Base-by-base conservation (phyloP, 2,797 vertebrate genomes). In the Alouatta caraya region DNA sequence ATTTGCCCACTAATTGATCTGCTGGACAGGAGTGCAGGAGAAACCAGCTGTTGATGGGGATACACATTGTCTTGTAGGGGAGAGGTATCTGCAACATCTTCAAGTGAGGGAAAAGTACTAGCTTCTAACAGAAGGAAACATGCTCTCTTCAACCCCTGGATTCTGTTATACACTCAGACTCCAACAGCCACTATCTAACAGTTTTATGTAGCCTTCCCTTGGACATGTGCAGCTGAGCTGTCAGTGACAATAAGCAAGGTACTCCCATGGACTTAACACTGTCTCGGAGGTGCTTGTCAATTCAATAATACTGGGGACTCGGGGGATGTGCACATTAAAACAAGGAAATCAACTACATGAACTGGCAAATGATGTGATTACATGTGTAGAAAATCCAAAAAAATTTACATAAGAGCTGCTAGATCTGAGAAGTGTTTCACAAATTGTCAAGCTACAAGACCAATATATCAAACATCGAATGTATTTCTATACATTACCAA, bases 1-100 rank as follows among this genome's bases (percentile, higher is more conserved):
- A 13, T 81, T 55, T 57, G 24, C 50, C 33, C 22, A 17, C 12
- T 81, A 15, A 52, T 10, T 14, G 11, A 37, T 28, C n/a, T 55
- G 50, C 26, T 39, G 22, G 50, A 5, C 50, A 10, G 79, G 4
- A 55, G 33, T 39, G 50, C 1, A 55, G n/a, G 13, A 28, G 13
- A 22, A 24, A 39, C 24, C 2, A 0, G 48, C 11, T 13, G 6
- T 24, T 22, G 24, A 81, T 28, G 21, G 8, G 13, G n/a, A 14
- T 39, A 15, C 52, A 57, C 13, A 17, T 39, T 10, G 79, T 26
- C 50, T 57, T 55, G n/a, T 4, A 28, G 50, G 79, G n/a, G 12
- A 39, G 52, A 13, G 33, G 21, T n/a, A 24, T 52, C n/a, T 39
- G 79, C 4, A 5, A 39, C n/a, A 5, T 17, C 52, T 81, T 81